Evolutionary conservation across 2,888 invertebrate genomes (phyloP).

Genomic region (Sinopyrophorus schimmeli): DNA sequence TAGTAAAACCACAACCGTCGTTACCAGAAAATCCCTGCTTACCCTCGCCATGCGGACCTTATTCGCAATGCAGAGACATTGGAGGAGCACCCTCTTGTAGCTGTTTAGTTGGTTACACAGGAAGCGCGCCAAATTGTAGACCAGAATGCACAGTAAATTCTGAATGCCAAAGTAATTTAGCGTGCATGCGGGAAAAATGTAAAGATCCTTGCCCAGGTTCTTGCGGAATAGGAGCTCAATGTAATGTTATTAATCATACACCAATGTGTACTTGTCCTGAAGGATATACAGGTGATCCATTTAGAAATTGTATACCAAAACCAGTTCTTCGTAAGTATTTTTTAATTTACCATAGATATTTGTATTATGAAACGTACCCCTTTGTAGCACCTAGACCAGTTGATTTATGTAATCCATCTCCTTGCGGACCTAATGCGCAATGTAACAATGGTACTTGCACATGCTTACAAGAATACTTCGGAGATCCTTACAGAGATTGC

Average conservation of each 20-base stretch:
- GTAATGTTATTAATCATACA: conserved; percentile 73
- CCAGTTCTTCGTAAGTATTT: conserved; percentile 40
- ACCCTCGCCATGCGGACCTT: conserved; percentile 74
- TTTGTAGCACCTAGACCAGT: conserved; percentile 45
- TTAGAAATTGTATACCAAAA: conserved; percentile 60
- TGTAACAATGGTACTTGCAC: conserved; percentile 74
- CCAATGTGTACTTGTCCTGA: conserved; percentile 67
- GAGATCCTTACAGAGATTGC: conserved; percentile 74
- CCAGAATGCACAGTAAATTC: conserved; percentile 74
- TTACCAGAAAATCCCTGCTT: conserved; percentile 62
- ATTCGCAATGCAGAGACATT: conserved; percentile 60
- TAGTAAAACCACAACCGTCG: conserved; percentile 50
- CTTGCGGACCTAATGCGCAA: conserved; percentile 76
- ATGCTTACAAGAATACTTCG: conserved; percentile 74
- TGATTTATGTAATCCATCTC: conserved; percentile 65
- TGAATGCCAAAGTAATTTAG: conserved; percentile 70
- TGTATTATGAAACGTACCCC: too few relatives aligned
- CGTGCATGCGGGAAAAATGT: conserved; percentile 76
- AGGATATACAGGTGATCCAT: conserved; percentile 66
- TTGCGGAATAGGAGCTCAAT: conserved; percentile 74
- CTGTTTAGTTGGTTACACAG: conserved; percentile 64
- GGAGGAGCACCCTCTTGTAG: conserved; percentile 62
- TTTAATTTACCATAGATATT: too few relatives aligned
- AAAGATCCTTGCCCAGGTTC: conserved; percentile 73
- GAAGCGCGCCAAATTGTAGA: conserved; percentile 71